A percentile compares a stretch with the other conserved stretches of the same genome.
These are phyloP conservation scores for Enteromius unitaeniatus DNA, from an alignment of 2,797 vertebrate species.

Conservation along the genomic window DNA sequence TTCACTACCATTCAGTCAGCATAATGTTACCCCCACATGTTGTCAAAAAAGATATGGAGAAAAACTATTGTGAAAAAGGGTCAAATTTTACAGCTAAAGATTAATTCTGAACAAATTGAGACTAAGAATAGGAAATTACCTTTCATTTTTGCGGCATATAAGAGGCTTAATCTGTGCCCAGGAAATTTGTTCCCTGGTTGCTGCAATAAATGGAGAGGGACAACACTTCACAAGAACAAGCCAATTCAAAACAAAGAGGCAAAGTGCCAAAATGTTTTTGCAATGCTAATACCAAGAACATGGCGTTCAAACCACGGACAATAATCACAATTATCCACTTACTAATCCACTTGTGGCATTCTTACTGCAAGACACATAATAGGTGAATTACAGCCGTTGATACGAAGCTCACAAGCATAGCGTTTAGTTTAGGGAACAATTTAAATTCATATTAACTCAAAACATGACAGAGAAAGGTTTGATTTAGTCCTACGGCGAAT, in stretches of 20 bases:
- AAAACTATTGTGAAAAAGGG: neutral
- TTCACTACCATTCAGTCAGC: neutral
- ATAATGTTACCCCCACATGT: neutral
- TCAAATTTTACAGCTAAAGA: conserved; percentile 9
- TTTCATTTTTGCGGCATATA: conserved; percentile 19
- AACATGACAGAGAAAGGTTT: conserved; percentile 41
- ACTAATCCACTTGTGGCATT: conserved; percentile 55
- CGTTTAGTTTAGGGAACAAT: conserved; percentile 40
- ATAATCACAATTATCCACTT: conserved; percentile 61
- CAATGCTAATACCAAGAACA: conserved; percentile 43
- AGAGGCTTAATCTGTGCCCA: conserved; percentile 36
- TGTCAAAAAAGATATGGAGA: neutral
- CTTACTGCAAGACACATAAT: conserved; percentile 48
- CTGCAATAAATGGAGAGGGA: conserved; percentile 39
- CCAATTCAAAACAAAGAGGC: conserved; percentile 54
- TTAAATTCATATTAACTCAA: conserved; percentile 49
- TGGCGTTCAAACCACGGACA: conserved; percentile 34
- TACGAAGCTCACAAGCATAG: conserved; percentile 39
- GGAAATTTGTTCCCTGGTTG: conserved; percentile 40
- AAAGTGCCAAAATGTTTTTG: conserved; percentile 44
- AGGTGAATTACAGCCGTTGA: conserved; percentile 45
- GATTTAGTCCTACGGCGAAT: conserved; percentile 31
- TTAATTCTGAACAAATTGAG: conserved; percentile 22
- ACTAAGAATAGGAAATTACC: conserved; percentile 32
- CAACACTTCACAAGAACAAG: conserved; percentile 44